Conservation (phyloP, 92 coral and sea anemone genomes). For the Diadumene lineata region DNA sequence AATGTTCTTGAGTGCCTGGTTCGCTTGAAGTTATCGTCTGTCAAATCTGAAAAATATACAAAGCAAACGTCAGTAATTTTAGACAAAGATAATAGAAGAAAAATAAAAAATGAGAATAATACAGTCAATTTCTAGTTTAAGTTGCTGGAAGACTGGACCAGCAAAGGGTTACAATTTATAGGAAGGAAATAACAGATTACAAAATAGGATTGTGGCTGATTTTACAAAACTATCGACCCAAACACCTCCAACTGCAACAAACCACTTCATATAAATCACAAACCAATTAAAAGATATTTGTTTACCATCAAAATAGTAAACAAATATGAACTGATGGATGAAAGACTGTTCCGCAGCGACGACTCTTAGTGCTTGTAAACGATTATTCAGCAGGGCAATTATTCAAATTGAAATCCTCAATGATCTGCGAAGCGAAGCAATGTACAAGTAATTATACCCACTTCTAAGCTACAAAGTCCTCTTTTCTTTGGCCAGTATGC, state of each 20-base stretch:
- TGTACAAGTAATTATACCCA: not conserved
- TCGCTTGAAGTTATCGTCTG: not conserved
- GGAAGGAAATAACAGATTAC: constrained; percentile 9
- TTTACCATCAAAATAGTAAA: constrained; percentile 19
- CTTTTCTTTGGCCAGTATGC: not conserved
- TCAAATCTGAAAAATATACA: not conserved
- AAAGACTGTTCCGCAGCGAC: no score
- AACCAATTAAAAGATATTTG: constrained; percentile 4
- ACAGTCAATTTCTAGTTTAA: not conserved
- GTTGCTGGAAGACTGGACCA: not conserved
- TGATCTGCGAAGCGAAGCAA: not conserved
- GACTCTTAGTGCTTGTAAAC: no score
- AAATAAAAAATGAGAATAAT: constrained; percentile 5
- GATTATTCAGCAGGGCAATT: no score
- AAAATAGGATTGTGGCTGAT: constrained; percentile 1
- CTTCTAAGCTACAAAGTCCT: constrained; percentile 4
- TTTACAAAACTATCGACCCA: constrained; percentile 6
- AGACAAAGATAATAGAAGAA: no score
- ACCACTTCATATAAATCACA: constrained; percentile 7
- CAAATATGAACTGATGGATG: no score
- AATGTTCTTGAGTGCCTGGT: not conserved
- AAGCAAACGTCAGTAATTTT: constrained; percentile 1
- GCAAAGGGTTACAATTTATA: not conserved
- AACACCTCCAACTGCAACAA: not conserved
- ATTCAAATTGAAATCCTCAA: no score